Base-by-base conservation (phyloP, 2,888 invertebrate species). In the Cabera pusaria region DNA sequence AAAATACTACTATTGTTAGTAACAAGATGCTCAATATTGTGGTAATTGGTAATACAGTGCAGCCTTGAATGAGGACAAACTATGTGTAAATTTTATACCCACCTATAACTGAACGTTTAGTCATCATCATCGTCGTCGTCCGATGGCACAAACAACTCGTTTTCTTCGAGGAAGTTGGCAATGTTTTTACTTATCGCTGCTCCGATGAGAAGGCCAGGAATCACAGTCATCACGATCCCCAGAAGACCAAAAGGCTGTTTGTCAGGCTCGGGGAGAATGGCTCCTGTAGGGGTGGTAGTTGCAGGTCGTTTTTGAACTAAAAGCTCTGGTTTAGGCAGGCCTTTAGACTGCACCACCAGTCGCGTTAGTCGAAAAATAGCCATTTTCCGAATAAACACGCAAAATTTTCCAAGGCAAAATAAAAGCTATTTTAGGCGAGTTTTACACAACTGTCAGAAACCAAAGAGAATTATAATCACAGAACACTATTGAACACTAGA, bases 61-160 rank as follows among this genome's bases (percentile, higher is more conserved):
- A 8, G 5, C 9, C 24, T 29, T 17, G 25, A 31, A 25, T 11
- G 5, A n/a, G 19, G 14, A 7, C n/a, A 20, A 34, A 23, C 14
- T 9, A 23, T 18, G 14, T 5, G 10, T 8, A 5, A 3, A 35
- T n/a, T n/a, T n/a, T n/a, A n/a, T 17, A 33, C 29, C 24, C 31
- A 42, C 39, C 25, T 21, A 24, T 0, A 7, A 34, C 8, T 6
- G 11, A 29, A 7, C 6, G 6, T 47, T 70, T 81, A 93, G 76
- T 96, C 96, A 68, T 96, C 96, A 61, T 98, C 97, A 14, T 14
- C 14, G 4, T 14, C 4, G 14, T 14, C 14, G 2, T 14, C 14
- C 14, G 4, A 14, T 4, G 14, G 14, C 14, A 14, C 14, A 14
- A 14, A 4, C 2, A 16, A 14, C n/a, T 6, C 6, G n/a, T 19